Evolutionary conservation across 2,113 vertebrate genomes (phyloP).

Genomic region (Amblyornis subalaris): DNA sequence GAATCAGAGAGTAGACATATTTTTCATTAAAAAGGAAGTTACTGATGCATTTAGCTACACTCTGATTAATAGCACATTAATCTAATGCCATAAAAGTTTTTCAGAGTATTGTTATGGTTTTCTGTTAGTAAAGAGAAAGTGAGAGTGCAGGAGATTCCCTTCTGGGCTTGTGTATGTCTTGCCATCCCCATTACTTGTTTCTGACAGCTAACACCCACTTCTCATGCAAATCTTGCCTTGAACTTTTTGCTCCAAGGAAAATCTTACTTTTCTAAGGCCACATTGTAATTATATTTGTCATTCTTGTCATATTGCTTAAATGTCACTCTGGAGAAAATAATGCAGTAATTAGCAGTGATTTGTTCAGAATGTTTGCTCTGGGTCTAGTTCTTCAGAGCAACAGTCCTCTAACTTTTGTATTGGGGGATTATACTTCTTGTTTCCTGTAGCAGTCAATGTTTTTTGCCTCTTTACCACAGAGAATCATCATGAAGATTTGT

Average conservation of each 20-base stretch:
- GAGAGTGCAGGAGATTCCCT: neutral
- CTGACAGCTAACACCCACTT: constrained; percentile 10
- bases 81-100: neutral
- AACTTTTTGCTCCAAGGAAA: constrained; percentile 23
- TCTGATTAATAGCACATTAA: neutral
- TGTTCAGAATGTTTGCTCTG: neutral
- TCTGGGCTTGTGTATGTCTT: neutral
- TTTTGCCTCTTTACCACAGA: neutral
- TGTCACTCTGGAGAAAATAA: constrained; percentile 3
- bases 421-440: neutral
- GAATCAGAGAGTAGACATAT: neutral
- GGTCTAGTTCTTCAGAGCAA: neutral
- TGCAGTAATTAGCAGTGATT: constrained; percentile 13
- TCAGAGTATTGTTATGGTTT: neutral
- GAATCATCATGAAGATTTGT: neutral
- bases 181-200: neutral
- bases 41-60: neutral
- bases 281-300: constrained; percentile 8
- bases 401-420: neutral
- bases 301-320: constrained; percentile 18
- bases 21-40: neutral
- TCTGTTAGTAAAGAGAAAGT: neutral
- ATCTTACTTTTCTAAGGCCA: neutral
- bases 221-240: neutral
- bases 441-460: neutral